phyloP scores from a whole-genome alignment of 2,113 vertebrate genomes.

The Otolemur garnettii region DNA sequence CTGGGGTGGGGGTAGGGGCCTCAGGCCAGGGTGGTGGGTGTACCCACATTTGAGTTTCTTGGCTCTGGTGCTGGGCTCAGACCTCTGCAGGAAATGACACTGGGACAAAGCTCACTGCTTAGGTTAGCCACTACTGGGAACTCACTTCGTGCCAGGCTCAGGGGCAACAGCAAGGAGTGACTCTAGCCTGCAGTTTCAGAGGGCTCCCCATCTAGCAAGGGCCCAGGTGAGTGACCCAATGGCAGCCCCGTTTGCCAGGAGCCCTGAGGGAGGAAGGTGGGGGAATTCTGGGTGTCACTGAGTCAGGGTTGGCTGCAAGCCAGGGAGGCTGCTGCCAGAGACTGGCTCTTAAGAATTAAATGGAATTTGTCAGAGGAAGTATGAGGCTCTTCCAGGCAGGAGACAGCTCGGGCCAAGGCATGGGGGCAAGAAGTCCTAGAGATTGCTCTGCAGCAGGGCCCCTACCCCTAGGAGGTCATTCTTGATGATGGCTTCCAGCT shows the following conservation, averaged over 20 bases:
- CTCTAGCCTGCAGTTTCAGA: rapidly evolving
- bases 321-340: not conserved
- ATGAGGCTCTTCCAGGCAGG: rapidly evolving
- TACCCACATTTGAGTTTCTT: not conserved
- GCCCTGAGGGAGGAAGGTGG: not conserved
- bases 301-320: not conserved
- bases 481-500: not conserved
- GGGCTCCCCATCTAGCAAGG: not conserved
- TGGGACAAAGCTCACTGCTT: not conserved
- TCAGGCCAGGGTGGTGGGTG: not conserved
- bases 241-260: not conserved
- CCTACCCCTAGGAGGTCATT: not conserved
- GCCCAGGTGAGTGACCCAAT: not conserved
- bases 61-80: not conserved
- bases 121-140: too few species aligned
- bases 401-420: not conserved
- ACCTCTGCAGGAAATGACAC: not conserved
- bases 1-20: not conserved
- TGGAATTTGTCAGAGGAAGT: not conserved
- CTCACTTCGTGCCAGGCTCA: rapidly evolving
- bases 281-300: not conserved
- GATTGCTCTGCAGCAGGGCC: not conserved
- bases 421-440: not conserved
- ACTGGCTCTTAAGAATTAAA: not conserved
- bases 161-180: too few species aligned